Evolutionary conservation across 2,888 invertebrate genomes (phyloP), one percentile per base, ranked within the genome.

Genomic region (Argyresthia goedartella): DNA sequence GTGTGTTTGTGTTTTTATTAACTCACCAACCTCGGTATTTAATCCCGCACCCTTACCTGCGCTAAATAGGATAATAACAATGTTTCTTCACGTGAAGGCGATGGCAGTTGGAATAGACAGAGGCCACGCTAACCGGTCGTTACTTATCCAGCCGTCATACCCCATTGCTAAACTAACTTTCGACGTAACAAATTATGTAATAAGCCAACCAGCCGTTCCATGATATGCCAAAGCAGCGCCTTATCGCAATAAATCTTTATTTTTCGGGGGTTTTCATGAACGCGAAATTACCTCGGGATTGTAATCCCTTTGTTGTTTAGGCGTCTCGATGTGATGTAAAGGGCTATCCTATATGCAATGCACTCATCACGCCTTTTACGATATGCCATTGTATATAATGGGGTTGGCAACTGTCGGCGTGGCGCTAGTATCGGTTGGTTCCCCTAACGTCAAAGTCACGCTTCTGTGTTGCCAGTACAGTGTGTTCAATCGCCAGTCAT

Each of bases 81-180:
- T 72, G 76, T 81, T 81, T 78, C 79, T 74, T 66, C 63, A 71
- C 65, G 74, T 25, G 6, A 25, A 25, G 25, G 25, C 25, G 25
- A 25, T 25, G 25, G 25, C 25, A 25, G 25, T 68, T 69, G 71
- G 73, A 84, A 84, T 84, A 81, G 81, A 79, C 76, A 76, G 67
- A 66, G 76, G 63, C 79, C 84, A 85, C 81, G 84, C 84, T 69
- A 85, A 76, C 73, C 65, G 76, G 73, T 84, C 82, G 77, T 85
- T 81, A 76, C 81, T 76, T 75, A 77, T 25, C 33, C 16, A 46
- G 16, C 47, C 25, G 25, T 47, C 35, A 47, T n/a, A 47, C 16
- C 47, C 34, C 13, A 25, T 25, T 25, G 25, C 25, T 25, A 25
- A 41, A 13, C 41, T 13, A 41, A 41, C 47, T 47, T 16, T 33